A percentile compares a stretch with the other conserved stretches of the same genome.
These are phyloP conservation scores for Prunella himalayana DNA, from an alignment of 2,113 vertebrate genomes.

Conservation along the genomic window DNA sequence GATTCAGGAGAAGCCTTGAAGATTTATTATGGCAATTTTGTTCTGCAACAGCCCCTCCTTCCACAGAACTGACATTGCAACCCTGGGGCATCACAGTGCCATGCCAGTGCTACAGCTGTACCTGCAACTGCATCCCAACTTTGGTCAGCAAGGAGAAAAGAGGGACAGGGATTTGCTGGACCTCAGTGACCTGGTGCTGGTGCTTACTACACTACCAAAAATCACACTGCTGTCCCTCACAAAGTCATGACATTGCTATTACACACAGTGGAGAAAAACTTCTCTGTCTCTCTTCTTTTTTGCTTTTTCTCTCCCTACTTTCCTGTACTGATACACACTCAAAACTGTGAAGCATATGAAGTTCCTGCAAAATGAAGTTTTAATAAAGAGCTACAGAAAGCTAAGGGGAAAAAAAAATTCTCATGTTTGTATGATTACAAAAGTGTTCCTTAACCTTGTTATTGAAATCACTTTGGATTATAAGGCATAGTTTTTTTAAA, in stretches of 20 bases:
- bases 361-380: background rate
- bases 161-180: background rate
- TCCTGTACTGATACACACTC: background rate
- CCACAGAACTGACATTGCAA: fast-evolving
- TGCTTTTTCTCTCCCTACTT: background rate
- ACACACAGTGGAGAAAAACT: background rate
- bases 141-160: background rate
- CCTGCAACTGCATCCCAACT: background rate
- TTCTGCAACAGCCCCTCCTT: background rate
- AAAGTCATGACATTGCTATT: background rate
- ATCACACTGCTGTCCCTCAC: background rate
- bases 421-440: background rate
- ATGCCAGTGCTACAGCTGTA: background rate
- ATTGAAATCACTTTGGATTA: background rate
- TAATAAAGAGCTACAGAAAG: background rate
- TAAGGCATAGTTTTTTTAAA: background rate
- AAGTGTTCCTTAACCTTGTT: background rate
- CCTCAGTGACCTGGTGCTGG: background rate
- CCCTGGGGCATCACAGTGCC: background rate
- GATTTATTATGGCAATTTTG: background rate
- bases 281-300: background rate
- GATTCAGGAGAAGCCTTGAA: background rate
- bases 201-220: background rate
- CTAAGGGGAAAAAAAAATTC: background rate
- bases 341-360: background rate